These are phyloP conservation scores for Ladona fulva DNA, from an alignment of 1,140 invertebrate genomes.

Conservation along the genomic window DNA sequence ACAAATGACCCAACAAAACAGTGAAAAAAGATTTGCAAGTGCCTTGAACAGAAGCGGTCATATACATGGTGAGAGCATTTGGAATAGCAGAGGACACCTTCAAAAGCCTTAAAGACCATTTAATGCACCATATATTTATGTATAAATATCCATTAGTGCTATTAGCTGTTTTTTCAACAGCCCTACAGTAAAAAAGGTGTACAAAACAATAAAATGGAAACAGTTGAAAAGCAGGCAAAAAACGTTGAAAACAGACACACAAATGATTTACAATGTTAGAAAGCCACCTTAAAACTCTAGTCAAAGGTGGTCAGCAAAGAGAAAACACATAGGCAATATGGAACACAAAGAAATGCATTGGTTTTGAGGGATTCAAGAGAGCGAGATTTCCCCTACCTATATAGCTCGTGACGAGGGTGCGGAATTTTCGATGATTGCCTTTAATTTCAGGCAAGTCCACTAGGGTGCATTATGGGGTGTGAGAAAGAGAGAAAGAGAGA, in stretches of 20 bases:
- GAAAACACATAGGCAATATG: neutral
- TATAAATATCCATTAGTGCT: neutral
- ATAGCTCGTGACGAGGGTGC: constrained; percentile 92
- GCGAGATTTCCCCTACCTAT: constrained; percentile 64
- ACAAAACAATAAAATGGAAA: constrained; percentile 1
- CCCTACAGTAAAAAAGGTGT: neutral
- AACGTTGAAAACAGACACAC: neutral
- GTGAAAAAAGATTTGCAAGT: neutral
- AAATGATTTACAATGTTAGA: neutral
- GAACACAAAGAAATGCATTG: neutral
- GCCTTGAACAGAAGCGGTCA: neutral
- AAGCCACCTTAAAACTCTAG: neutral
- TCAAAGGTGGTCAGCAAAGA: neutral
- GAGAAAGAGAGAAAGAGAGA: constrained; percentile 25
- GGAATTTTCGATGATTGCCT: constrained; percentile 95
- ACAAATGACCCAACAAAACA: too few relatives aligned
- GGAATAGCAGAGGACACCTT: neutral
- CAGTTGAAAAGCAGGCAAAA: neutral
- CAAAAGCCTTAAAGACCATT: neutral
- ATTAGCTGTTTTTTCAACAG: neutral
- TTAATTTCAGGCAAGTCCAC: constrained; percentile 95
- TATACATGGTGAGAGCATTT: neutral
- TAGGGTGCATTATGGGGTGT: constrained; percentile 38
- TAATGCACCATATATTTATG: neutral
- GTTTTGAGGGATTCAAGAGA: neutral